Evolutionary conservation across 2,113 vertebrate genomes (phyloP), one percentile per base, ranked within the genome.

Genomic region (Lophius piscatorius): DNA sequence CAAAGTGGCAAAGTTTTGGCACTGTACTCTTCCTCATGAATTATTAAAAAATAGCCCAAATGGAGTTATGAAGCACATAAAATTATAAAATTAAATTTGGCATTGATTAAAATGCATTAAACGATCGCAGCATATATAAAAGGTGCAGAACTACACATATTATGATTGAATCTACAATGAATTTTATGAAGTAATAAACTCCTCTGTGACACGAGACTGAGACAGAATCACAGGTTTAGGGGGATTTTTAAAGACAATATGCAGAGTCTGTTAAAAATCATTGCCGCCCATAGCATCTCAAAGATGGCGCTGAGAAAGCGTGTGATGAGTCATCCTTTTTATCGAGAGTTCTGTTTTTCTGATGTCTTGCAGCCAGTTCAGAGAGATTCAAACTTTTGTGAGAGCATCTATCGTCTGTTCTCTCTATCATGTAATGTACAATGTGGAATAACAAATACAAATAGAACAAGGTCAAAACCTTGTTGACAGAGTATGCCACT

Each of bases 331-430:
- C 26, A 58, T 46, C 4, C 1, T 35, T 26, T 28, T 50, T 54
- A 26, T 18, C 10, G 6, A 6, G 22, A 5, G 45, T 40, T 62
- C 13, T 51, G 28, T 2, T 5, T 56, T 35, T 36, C 10, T 20
- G 45, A 33, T 12, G 14, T 58, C 45, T 47, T 55, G 14, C 14
- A 38, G 24, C 31, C 45, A 40, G 41, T 64, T 82, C 46, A 56
- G 22, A 18, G 8, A 3, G 23, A 13, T 42, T 50, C 42, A 63
- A 23, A 33, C 31, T 34, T 6, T n/a, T 46, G 6, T 10, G n/a
- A n/a, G n/a, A n/a, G n/a, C n/a, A n/a, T n/a, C n/a, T n/a, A n/a
- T n/a, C n/a, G n/a, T n/a, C n/a, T n/a, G n/a, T n/a, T n/a, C n/a
- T n/a, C n/a, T n/a, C n/a, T n/a, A n/a, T n/a, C n/a, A n/a, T n/a